Evolutionary conservation across 2,888 invertebrate species (phyloP), one percentile per base, ranked within the genome.

Genomic region (Cataglyphis rosenhaueri): DNA sequence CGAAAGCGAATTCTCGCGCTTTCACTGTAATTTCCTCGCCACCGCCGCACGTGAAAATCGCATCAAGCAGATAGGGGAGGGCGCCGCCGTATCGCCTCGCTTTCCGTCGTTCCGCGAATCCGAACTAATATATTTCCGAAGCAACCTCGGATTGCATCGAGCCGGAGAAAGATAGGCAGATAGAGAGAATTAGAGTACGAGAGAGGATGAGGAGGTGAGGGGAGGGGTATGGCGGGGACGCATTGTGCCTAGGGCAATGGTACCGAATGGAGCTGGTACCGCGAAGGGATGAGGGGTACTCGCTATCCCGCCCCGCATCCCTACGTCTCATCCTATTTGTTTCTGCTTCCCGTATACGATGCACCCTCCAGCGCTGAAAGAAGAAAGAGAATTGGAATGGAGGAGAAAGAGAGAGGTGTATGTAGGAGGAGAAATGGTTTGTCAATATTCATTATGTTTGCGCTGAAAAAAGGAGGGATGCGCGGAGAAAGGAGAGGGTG

Each of bases 381-480:
- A 59, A 81, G 61, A 59, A 32, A 74, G 82, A 57, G n/a, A 59
- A 55, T 64, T 41, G 21, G n/a, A 55, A 38, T 66, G 44, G 64
- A 48, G 48, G 44, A 71, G 44, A 64, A 48, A 38, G 61, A 68
- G 44, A 32, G 32, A 48, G 62, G 29, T n/a, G 52, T 9, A 55
- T 15, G 52, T 9, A 55, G 61, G 32, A n/a, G 64, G 48, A 35
- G 83, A 84, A 86, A 86, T 76, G 87, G 87, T 90, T 91, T 92
- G 91, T 92, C 92, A 91, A 91, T 92, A 91, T 92, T 92, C 92
- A 91, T 92, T 92, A 92, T 88, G 86, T 89, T 86, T 87, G 85
- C 81, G 79, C 81, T 84, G 85, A 86, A 86, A 88, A 88, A 87
- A 88, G 84, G 82, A 85, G 70, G 84, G 81, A n/a, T 8, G 59